Conservation (phyloP, 2,888 invertebrate genomes). For the Cephus pygmeus region DNA sequence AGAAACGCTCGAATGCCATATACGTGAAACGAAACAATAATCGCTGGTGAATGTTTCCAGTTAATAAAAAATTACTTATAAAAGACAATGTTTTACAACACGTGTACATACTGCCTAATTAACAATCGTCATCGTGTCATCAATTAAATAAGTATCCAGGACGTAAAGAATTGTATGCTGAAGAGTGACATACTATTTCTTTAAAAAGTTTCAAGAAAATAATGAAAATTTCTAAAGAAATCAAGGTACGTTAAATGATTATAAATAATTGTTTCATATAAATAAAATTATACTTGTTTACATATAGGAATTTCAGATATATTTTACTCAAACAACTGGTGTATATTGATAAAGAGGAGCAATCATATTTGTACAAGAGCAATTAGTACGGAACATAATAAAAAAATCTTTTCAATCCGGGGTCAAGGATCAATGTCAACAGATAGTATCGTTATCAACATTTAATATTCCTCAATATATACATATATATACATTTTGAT, state of each 20-base stretch:
- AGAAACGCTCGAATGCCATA: not conserved
- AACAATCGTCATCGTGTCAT: not conserved
- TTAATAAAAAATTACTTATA: not conserved
- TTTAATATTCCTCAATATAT: not conserved
- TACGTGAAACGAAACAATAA: not conserved
- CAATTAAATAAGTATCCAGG: not conserved
- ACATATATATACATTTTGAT: not conserved
- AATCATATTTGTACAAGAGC: not conserved
- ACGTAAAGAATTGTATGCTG: not conserved
- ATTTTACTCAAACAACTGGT: not conserved
- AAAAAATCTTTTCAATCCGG: not conserved
- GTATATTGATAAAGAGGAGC: not conserved
- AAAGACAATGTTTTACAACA: not conserved
- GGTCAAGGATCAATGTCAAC: not conserved
- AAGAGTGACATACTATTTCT: not conserved
- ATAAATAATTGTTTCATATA: not conserved
- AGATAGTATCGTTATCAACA: not conserved
- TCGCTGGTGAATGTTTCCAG: not conserved
- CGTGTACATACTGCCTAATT: not conserved
- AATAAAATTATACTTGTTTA: not conserved
- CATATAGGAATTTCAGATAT: not conserved
- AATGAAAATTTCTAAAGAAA: not conserved
- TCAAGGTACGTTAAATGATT: not conserved
- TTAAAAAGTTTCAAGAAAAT: not conserved
- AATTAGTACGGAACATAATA: not conserved